phyloP scores from a whole-genome alignment of 2,113 vertebrate genomes.

The Epinephelus fuscoguttatus region DNA sequence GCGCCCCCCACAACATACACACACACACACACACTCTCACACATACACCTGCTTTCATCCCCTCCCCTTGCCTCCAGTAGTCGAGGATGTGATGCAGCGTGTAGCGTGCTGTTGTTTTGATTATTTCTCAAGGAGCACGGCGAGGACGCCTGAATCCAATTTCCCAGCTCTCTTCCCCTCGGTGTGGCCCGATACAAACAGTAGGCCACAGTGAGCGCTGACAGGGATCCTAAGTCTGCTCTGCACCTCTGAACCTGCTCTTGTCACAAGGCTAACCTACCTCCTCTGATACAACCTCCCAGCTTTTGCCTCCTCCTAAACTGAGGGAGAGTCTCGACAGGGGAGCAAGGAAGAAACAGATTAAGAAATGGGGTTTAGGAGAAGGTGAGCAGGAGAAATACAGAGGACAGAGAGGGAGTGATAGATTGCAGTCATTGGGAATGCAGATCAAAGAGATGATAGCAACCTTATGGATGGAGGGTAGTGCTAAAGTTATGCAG shows the following conservation, averaged over 20 bases:
- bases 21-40: conserved; percentile 16
- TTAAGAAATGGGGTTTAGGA: conserved; percentile 8
- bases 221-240: conserved; percentile 23
- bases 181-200: conserved; percentile 9
- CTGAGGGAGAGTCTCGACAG: background rate
- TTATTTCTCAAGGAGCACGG: conserved; percentile 40
- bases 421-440: conserved; percentile 34
- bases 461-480: conserved; percentile 30
- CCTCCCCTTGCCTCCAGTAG: conserved; percentile 49
- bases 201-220: background rate
- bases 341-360: background rate
- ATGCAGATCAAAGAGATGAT: conserved; percentile 39
- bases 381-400: background rate
- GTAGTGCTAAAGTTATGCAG: conserved; percentile 4
- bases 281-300: conserved; percentile 28
- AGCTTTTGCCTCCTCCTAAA: conserved; percentile 19
- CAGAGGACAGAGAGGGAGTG: conserved; percentile 29
- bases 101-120: conserved; percentile 53
- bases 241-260: conserved; percentile 43
- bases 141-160: conserved; percentile 49
- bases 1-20: conserved; percentile 18
- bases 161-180: conserved; percentile 12
- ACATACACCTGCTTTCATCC: conserved; percentile 60
- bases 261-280: conserved; percentile 28
- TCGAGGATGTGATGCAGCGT: conserved; percentile 53